These are phyloP conservation scores for human DNA, from an alignment of 2,113 vertebrate species.

Conservation along the genomic window DNA sequence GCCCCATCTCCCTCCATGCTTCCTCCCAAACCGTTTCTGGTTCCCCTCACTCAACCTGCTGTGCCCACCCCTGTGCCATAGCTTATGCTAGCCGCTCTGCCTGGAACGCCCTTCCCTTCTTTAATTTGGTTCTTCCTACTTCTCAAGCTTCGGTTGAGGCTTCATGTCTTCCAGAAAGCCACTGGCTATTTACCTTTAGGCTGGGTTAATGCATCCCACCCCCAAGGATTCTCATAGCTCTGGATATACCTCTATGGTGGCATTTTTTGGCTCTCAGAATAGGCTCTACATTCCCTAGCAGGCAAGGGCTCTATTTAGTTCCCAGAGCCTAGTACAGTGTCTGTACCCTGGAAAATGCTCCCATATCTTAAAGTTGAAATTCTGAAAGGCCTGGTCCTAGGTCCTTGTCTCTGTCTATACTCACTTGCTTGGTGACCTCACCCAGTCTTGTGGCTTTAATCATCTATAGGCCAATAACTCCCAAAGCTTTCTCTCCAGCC, in stretches of 20 bases:
- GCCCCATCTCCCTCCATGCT: neutral
- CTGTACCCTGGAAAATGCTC: neutral
- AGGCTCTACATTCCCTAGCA: neutral
- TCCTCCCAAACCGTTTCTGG: neutral
- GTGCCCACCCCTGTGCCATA: fast-evolving
- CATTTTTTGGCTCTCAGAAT: neutral
- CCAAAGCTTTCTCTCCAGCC: neutral
- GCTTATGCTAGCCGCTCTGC: neutral
- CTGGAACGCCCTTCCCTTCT: neutral
- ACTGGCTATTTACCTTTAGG: neutral
- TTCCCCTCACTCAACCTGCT: neutral
- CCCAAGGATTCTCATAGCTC: neutral
- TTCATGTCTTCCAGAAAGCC: neutral
- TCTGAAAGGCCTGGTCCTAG: neutral
- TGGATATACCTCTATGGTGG: neutral
- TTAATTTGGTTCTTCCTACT: neutral
- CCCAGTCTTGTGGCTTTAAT: neutral
- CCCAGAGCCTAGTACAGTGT: neutral
- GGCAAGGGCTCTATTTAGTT: neutral
- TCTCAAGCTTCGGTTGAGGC: neutral
- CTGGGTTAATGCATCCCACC: neutral
- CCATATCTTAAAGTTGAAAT: neutral
- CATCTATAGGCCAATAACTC: neutral
- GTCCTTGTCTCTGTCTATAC: neutral
- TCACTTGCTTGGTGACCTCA: neutral